Conservation (phyloP, 2,888 invertebrate species). For the Drosophila anomelani region DNA sequence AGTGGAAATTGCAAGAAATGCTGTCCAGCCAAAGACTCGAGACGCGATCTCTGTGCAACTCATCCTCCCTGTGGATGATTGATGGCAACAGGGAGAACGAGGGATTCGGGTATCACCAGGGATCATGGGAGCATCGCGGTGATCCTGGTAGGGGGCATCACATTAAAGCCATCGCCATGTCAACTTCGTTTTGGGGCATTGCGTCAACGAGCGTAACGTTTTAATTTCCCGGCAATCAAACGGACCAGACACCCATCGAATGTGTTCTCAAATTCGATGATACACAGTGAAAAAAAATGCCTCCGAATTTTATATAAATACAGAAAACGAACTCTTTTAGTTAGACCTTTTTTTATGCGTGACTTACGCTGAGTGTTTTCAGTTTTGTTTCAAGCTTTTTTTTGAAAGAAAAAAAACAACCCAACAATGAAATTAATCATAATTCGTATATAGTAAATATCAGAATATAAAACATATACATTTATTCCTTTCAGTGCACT, state of each 20-base stretch:
- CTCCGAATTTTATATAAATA: not conserved
- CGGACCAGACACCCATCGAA: constrained; percentile 67
- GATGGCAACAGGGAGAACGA: constrained; percentile 51
- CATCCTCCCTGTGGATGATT: constrained; percentile 53
- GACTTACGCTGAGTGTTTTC: not conserved
- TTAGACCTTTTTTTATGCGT: not conserved
- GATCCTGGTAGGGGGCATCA: constrained; percentile 39
- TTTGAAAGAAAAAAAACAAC: too few species aligned
- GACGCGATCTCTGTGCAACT: constrained; percentile 11
- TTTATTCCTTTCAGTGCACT: constrained; percentile 4
- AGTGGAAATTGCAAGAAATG: constrained; percentile 59
- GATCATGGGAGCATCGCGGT: not conserved
- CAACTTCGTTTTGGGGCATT: constrained; percentile 71
- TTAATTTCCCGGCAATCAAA: constrained; percentile 79
- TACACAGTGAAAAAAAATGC: constrained; percentile 2
- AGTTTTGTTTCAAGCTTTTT: too few species aligned
- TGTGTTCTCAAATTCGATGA: constrained; percentile 13
- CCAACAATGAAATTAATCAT: too few species aligned
- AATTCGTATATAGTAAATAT: too few species aligned
- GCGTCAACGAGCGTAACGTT: constrained; percentile 75
- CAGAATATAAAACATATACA: too few species aligned
- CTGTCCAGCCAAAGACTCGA: constrained; percentile 27
- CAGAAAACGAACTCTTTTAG: not conserved
- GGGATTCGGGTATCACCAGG: not conserved
- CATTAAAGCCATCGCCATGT: constrained; percentile 58